Evolutionary conservation across 2,113 vertebrate species (phyloP).

Genomic region (Meles meles): DNA sequence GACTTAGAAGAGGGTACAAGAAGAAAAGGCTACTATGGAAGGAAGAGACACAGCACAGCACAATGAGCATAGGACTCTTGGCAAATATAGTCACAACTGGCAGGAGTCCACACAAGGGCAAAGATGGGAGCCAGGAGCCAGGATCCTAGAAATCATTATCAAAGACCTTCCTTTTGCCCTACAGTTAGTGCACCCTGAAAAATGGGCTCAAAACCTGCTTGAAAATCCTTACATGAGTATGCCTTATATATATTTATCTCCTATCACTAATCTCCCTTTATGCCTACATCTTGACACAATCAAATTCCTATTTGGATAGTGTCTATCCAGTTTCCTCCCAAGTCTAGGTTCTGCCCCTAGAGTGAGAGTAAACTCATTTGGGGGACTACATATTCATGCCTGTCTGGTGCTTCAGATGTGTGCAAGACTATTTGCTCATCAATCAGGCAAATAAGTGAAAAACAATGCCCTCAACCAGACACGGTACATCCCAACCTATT

Average conservation of each 20-base stretch:
- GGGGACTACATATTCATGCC: background rate
- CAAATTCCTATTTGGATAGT: background rate
- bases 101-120: background rate
- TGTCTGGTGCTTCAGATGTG: background rate
- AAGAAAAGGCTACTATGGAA: background rate
- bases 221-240: background rate
- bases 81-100: background rate
- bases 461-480: background rate
- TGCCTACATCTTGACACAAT: background rate
- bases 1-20: background rate
- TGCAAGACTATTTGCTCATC: background rate
- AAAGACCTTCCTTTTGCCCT: background rate
- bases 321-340: background rate
- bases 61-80: background rate
- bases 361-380: background rate
- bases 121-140: background rate
- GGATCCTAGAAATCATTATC: background rate
- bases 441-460: background rate
- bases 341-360: background rate
- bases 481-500: background rate
- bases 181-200: background rate
- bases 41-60: background rate
- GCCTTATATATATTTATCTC: background rate
- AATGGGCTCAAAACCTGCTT: background rate
- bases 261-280: background rate